Percentiles rank a stretch among this genome's conserved stretches.
phyloP scores from a whole-genome alignment of 2,797 vertebrate genomes.

The Cercopithecus mitis region DNA sequence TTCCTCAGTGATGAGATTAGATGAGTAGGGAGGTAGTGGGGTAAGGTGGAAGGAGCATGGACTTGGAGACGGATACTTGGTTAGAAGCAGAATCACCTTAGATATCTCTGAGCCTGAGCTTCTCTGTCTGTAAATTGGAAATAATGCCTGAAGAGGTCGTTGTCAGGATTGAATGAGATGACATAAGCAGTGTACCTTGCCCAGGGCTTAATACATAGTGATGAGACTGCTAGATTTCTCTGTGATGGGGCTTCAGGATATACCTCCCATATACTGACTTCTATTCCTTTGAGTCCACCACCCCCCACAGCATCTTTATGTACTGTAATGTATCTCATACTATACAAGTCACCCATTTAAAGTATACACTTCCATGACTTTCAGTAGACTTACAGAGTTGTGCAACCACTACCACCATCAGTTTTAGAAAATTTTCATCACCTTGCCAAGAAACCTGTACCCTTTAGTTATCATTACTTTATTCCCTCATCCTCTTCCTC shows the following conservation, averaged over 20 bases:
- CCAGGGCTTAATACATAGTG: background rate
- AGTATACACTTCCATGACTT: background rate
- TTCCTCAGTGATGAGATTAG: background rate
- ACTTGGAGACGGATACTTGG: background rate
- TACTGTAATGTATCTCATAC: background rate
- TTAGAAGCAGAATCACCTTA: background rate
- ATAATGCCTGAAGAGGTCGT: background rate
- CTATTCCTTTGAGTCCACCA: background rate
- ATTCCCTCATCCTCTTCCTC: background rate
- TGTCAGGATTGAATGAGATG: background rate
- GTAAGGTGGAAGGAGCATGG: background rate
- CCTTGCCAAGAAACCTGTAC: background rate
- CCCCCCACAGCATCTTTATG: background rate
- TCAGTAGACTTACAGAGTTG: background rate
- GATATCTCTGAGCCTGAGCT: background rate
- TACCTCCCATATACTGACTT: background rate
- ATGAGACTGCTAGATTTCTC: background rate
- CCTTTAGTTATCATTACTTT: background rate
- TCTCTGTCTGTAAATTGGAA: background rate
- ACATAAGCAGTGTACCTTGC: background rate
- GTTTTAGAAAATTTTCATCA: slow-evolving; percentile 1
- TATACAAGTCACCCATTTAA: background rate
- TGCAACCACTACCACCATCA: background rate
- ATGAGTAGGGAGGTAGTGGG: background rate
- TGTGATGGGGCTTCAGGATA: background rate